Conservation (phyloP, 2,113 vertebrate species). For the Hyaena hyaena region DNA sequence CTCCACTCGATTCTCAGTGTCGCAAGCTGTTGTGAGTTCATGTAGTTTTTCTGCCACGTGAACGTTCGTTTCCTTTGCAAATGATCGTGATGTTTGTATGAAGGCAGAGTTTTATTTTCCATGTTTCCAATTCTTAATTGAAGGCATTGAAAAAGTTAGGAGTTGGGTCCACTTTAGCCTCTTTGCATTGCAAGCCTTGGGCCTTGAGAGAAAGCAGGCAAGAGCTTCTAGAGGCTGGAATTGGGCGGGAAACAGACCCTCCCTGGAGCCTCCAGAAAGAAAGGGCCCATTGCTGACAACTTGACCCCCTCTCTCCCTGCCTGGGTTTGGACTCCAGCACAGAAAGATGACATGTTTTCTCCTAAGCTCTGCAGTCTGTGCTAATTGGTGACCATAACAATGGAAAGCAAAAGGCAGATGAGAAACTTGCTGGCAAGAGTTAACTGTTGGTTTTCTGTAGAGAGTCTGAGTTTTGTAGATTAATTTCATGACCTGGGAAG, state of each 20-base stretch:
- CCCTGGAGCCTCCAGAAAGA: background rate
- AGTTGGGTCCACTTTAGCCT: fast-evolving
- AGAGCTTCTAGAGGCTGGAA: background rate
- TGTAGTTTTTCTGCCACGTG: background rate
- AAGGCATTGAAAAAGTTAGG: background rate
- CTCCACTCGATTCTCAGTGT: background rate
- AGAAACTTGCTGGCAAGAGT: background rate
- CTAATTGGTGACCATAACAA: background rate
- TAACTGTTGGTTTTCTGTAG: background rate
- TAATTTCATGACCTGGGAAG: background rate
- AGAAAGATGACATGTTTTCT: background rate
- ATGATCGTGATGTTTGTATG: fast-evolving
- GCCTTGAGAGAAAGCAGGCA: background rate
- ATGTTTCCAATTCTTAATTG: background rate
- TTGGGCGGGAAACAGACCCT: background rate
- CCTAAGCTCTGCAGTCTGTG: too few species aligned
- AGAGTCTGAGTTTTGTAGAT: too few species aligned
- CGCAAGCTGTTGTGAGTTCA: background rate
- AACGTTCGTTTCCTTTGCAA: background rate
- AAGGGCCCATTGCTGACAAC: background rate
- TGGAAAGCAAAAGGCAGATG: background rate
- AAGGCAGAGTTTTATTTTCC: background rate
- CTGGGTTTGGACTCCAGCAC: background rate
- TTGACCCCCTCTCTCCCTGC: background rate
- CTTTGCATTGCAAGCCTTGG: too few species aligned